Percentiles rank a stretch among this genome's conserved stretches.
Conservation (phyloP, 2,888 invertebrate genomes). For the Schizotus pectinicornis region DNA sequence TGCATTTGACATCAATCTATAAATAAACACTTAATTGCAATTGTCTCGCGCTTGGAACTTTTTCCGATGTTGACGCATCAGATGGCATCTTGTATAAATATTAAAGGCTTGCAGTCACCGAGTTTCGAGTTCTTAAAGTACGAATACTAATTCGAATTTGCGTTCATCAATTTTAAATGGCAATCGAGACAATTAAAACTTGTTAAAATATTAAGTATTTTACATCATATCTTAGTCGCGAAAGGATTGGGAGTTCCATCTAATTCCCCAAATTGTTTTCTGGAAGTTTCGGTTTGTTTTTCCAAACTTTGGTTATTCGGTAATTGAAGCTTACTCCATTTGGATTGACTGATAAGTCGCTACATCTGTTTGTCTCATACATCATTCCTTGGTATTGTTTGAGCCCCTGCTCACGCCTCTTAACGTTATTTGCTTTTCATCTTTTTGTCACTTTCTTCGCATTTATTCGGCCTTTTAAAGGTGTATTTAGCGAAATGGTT, state of each 20-base stretch:
- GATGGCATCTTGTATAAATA: constrained; percentile 12
- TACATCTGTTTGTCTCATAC: constrained; percentile 28
- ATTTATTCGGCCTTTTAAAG: constrained; percentile 32
- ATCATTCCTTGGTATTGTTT: constrained; percentile 20
- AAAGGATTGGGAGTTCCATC: constrained; percentile 44
- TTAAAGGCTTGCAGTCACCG: constrained; percentile 8
- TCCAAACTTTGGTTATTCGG: too few relatives aligned
- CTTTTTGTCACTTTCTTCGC: constrained; percentile 34
- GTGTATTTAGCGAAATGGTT: constrained; percentile 40
- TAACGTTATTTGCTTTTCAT: constrained; percentile 35
- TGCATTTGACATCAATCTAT: constrained; percentile 46
- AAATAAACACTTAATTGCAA: constrained; percentile 42
- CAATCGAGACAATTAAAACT: constrained; percentile 51
- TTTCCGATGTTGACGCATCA: constrained; percentile 18
- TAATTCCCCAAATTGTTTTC: constrained; percentile 49
- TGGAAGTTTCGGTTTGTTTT: constrained; percentile 39
- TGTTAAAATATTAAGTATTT: constrained; percentile 46
- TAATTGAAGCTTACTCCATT: constrained; percentile 14
- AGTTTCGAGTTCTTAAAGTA: constrained; percentile 16
- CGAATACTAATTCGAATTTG: constrained; percentile 38
- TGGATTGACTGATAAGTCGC: constrained; percentile 3
- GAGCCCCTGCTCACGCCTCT: constrained; percentile 33
- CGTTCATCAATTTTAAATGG: constrained; percentile 52
- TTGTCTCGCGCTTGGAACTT: constrained; percentile 33
- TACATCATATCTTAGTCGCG: constrained; percentile 39